These are phyloP conservation scores for Panulirus ornatus DNA, from an alignment of 1,140 invertebrate species.

Conservation along the genomic window DNA sequence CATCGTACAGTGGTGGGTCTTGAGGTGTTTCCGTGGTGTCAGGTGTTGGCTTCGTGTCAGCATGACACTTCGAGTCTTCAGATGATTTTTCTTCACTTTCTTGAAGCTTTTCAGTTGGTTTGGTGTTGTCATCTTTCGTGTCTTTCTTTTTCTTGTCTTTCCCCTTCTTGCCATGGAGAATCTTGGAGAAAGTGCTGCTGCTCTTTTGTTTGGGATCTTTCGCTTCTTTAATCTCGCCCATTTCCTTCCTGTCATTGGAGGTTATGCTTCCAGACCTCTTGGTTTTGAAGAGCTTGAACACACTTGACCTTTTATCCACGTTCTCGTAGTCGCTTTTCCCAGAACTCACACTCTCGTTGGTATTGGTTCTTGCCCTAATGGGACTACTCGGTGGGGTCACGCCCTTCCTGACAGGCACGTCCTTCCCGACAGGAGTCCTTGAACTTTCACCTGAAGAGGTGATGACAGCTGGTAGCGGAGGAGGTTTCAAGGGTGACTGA, in stretches of 20 bases:
- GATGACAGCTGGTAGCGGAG: background rate
- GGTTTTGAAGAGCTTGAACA: slow-evolving; percentile 19
- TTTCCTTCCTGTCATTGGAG: slow-evolving; percentile 4
- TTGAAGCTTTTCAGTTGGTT: background rate
- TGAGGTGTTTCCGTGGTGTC: background rate
- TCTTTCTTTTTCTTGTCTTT: slow-evolving; percentile 19
- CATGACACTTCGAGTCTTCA: background rate
- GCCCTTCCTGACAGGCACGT: background rate
- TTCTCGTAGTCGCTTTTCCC: slow-evolving; percentile 11
- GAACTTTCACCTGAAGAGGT: background rate
- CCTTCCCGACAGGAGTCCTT: background rate
- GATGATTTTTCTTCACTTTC: background rate
- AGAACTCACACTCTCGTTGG: slow-evolving; percentile 47
- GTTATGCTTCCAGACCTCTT: background rate
- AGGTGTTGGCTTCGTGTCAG: no score
- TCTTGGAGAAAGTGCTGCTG: slow-evolving; percentile 40
- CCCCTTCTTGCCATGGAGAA: slow-evolving; percentile 33
- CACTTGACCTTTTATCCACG: slow-evolving; percentile 35
- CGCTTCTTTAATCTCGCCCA: background rate
- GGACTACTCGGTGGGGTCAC: background rate
- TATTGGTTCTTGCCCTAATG: slow-evolving; percentile 1
- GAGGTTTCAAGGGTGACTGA: background rate
- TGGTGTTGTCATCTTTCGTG: background rate
- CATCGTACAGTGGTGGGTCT: background rate
- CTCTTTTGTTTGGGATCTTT: slow-evolving; percentile 35